A percentile compares a stretch with the other conserved stretches of the same genome.
These are phyloP conservation scores for Philaethria dido DNA, from an alignment of 2,888 invertebrate species.

Conservation along the genomic window DNA sequence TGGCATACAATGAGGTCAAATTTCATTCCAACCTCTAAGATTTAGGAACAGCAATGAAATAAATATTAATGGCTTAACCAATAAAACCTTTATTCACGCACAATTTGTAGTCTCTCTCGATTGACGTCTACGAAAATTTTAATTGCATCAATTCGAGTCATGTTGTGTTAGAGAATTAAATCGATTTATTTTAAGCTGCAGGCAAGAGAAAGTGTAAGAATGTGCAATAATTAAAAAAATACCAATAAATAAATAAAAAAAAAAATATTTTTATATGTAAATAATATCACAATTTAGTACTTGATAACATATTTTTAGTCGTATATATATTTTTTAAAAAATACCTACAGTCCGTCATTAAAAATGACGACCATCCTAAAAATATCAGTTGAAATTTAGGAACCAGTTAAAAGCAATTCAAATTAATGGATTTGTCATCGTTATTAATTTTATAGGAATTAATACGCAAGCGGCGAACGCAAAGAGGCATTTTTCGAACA, in stretches of 20 bases:
- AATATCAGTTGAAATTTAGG: slow-evolving; percentile 37
- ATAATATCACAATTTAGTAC: too few species aligned
- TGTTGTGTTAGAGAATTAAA: slow-evolving; percentile 38
- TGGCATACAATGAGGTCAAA: slow-evolving; percentile 33
- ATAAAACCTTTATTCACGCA: slow-evolving; percentile 63
- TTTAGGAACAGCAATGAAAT: slow-evolving; percentile 52
- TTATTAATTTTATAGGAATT: slow-evolving; percentile 82
- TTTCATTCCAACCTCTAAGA: slow-evolving; percentile 37
- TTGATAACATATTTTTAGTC: too few species aligned
- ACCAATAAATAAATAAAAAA: too few species aligned
- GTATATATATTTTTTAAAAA: not conserved
- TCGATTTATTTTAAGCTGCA: slow-evolving; percentile 40
- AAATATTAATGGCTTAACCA: slow-evolving; percentile 54
- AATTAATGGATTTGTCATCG: slow-evolving; percentile 83
- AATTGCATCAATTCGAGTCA: slow-evolving; percentile 59
- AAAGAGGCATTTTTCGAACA: slow-evolving; percentile 67
- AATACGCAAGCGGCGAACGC: slow-evolving; percentile 79
- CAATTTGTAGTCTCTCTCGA: slow-evolving; percentile 55
- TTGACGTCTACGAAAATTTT: slow-evolving; percentile 57
- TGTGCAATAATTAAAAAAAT: slow-evolving; percentile 2
- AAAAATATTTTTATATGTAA: too few species aligned
- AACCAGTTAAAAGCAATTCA: slow-evolving; percentile 69
- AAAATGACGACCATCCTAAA: slow-evolving; percentile 19
- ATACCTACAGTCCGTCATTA: slow-evolving; percentile 1
- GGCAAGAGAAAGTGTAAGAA: slow-evolving; percentile 13